Evolutionary conservation across 2,113 vertebrate genomes (phyloP), one percentile per base, ranked within the genome.

Genomic region (Noctilio leporinus): DNA sequence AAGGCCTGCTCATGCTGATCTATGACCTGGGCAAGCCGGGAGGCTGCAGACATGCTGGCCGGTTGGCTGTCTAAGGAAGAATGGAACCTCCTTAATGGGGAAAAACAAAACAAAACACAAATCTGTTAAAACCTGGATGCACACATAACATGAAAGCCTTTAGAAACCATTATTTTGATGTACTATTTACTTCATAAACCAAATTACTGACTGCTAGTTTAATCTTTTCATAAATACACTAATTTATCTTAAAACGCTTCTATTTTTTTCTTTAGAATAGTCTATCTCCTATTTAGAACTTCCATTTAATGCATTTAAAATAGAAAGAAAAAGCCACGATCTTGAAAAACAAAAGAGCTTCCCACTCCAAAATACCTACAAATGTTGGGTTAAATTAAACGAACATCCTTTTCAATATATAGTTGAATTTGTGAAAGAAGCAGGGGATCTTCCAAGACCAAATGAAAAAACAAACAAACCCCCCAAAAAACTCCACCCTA

Each of bases 1-100:
- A 96, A 2, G 22, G 95, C 95, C 3, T 95, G 91, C 49, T 91
- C 95, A 0, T 95, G 97, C 10, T 4, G 95, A 40, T 98, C 91
- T 92, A 75, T 70, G 0, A 6, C 38, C 20, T 92, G 94, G 8
- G 43, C 15, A 0, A 96, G 77, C 2, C n/a, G 53, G 0, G 98
- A 96, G 33, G 93, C 65, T 16, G 97, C 91, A 45, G 96, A 97
- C 8, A 49, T 64, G 19, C 65, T 86, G 4, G 64, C 11, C 0
- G 89, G 73, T 3, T 97, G 96, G 35, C 96, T 94, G 93, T 59
- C 90, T 11, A 73, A 7, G 88, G 96, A 82, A 70, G 90, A 53
- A 0, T 75, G 87, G 70, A 96, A 97, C 93, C 81, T 93, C 86
- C 93, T 98, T 85, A 77, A 62, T 22, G n/a, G 33, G 47, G 62